These are phyloP conservation scores for Magallana ariakensis DNA, from an alignment of 1,140 invertebrate genomes.

Conservation along the genomic window DNA sequence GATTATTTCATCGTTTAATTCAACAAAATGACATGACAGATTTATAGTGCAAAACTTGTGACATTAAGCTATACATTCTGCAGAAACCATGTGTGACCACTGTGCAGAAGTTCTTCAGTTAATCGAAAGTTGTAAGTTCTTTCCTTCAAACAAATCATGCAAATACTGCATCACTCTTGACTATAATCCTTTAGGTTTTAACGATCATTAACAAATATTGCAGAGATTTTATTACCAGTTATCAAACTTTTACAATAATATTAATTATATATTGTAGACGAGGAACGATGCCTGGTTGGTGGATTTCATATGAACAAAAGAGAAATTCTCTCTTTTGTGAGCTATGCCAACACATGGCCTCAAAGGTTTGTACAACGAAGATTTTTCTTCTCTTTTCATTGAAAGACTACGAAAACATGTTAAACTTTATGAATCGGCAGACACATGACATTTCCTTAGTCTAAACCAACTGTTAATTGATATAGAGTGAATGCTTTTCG, in stretches of 20 bases:
- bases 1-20: background rate
- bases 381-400: background rate
- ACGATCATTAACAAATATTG: too few species aligned
- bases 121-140: slow-evolving; percentile 76
- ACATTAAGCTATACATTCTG: background rate
- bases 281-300: slow-evolving; percentile 73
- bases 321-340: slow-evolving; percentile 85
- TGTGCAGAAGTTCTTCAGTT: slow-evolving; percentile 77
- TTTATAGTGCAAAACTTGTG: background rate
- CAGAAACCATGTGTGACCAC: slow-evolving; percentile 77
- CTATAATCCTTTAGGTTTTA: too few species aligned
- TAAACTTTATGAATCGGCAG: too few species aligned
- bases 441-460: too few species aligned
- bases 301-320: slow-evolving; percentile 78
- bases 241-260: too few species aligned
- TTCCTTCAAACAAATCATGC: background rate
- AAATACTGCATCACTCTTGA: background rate
- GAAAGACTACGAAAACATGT: background rate
- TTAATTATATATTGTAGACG: slow-evolving; percentile 71
- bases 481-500: too few species aligned
- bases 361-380: slow-evolving; percentile 82
- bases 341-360: slow-evolving; percentile 86
- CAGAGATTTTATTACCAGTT: too few species aligned
- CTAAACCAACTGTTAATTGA: too few species aligned
- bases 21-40: slow-evolving; percentile 12